Evolutionary conservation across 2,888 invertebrate genomes (phyloP).

Genomic region (Tigriopus californicus): DNA sequence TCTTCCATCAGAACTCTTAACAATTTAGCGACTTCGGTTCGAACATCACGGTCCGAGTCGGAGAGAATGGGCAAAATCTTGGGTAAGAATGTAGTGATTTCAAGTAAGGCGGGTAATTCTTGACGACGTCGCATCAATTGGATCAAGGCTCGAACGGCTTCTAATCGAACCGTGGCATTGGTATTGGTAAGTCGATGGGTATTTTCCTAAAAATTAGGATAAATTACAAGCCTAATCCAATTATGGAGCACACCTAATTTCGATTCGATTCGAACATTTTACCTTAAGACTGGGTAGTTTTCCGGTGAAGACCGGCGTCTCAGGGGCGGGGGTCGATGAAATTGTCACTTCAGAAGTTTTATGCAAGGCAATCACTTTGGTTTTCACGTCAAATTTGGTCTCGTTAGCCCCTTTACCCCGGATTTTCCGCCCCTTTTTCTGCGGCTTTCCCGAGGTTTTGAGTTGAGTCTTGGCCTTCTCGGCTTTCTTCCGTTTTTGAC

Average conservation of each 20-base stretch:
- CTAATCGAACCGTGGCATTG: too few species aligned
- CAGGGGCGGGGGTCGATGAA: background rate
- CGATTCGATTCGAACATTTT: background rate
- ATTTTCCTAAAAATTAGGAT: background rate
- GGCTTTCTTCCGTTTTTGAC: constrained; percentile 10
- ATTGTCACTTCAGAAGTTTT: background rate
- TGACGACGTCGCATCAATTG: too few species aligned
- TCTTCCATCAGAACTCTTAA: too few species aligned
- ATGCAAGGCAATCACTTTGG: background rate
- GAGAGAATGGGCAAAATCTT: too few species aligned
- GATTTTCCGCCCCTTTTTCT: background rate
- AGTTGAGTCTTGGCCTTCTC: constrained; percentile 14
- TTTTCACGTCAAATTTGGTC: background rate
- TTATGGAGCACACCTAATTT: background rate
- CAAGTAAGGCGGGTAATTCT: too few species aligned
- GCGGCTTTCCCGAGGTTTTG: background rate
- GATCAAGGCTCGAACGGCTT: too few species aligned
- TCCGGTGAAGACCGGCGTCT: too few species aligned
- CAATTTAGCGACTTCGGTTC: too few species aligned
- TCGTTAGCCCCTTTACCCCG: background rate
- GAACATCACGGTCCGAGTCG: too few species aligned
- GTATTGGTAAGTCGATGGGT: background rate
- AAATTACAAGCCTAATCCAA: background rate
- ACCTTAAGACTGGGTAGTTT: too few species aligned
- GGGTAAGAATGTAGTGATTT: too few species aligned